A percentile compares a stretch with the other conserved stretches of the same genome.
phyloP scores from a whole-genome alignment of 2,113 vertebrate species.

The Willisornis vidua region DNA sequence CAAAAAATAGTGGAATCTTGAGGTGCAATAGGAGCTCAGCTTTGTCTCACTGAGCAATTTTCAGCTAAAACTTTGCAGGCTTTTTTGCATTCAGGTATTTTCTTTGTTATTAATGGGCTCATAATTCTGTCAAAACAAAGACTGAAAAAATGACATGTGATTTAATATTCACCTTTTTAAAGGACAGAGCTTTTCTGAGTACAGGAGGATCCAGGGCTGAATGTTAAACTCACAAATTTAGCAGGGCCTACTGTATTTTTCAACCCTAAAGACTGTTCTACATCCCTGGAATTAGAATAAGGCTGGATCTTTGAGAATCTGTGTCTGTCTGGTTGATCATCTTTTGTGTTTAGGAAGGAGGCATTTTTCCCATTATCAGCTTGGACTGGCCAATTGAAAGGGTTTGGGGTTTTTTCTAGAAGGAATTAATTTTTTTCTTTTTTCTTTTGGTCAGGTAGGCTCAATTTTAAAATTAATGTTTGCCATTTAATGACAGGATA shows the following conservation, averaged over 20 bases:
- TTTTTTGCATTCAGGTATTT: conserved; percentile 7
- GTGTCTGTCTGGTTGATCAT: not conserved
- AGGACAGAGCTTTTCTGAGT: not conserved
- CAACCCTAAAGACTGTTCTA: not conserved
- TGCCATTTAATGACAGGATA: not conserved
- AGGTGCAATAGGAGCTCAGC: not conserved
- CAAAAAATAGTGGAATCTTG: not conserved
- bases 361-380: not conserved
- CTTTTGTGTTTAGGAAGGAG: not conserved
- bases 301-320: not conserved
- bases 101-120: not conserved
- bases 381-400: not conserved
- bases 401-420: not conserved
- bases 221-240: not conserved
- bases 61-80: not conserved
- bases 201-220: not conserved
- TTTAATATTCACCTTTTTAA: conserved; percentile 31
- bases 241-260: not conserved
- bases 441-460: not conserved
- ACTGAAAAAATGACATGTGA: not conserved
- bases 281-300: not conserved
- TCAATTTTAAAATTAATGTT: not conserved
- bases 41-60: not conserved
- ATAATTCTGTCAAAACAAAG: conserved; percentile 48
- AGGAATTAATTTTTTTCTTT: not conserved